Percentiles rank a stretch among this genome's conserved stretches.
These are phyloP conservation scores for Lepidostoma basale DNA, from an alignment of 1,140 invertebrate species.

Conservation along the genomic window DNA sequence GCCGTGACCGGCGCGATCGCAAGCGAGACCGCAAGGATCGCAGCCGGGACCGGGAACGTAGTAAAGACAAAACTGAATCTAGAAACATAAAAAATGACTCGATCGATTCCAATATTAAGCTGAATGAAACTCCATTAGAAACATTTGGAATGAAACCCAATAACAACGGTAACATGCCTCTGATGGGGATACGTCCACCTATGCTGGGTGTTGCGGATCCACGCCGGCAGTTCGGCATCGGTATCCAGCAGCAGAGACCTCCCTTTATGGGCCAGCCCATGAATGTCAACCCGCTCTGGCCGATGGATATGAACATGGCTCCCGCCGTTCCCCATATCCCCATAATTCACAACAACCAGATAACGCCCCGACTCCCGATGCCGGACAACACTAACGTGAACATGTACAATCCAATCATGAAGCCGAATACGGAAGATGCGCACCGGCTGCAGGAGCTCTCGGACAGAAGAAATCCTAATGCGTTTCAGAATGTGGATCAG, in stretches of 20 bases:
- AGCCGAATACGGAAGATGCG: constrained; percentile 46
- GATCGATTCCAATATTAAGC: neutral
- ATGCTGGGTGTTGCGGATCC: neutral
- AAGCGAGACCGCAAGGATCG: constrained; percentile 61
- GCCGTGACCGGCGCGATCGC: constrained; percentile 63
- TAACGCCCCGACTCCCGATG: neutral
- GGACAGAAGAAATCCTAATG: constrained; percentile 65
- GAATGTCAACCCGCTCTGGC: constrained; percentile 12
- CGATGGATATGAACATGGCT: no score
- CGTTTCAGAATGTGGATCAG: constrained; percentile 59
- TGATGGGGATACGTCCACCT: constrained; percentile 32
- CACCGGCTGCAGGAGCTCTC: constrained; percentile 63
- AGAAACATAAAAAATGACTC: neutral
- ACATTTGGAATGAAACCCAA: no score
- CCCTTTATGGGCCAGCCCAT: neutral
- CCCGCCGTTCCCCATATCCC: no score
- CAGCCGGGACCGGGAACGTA: constrained; percentile 58
- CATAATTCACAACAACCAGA: no score
- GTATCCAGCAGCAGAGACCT: neutral
- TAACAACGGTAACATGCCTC: neutral
- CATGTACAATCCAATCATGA: constrained; percentile 12
- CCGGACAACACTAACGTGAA: neutral
- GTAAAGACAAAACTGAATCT: constrained; percentile 48
- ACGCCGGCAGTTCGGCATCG: constrained; percentile 8
- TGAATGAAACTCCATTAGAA: neutral